Conservation (phyloP, 2,888 invertebrate genomes). For the Microplitis deprimator region DNA sequence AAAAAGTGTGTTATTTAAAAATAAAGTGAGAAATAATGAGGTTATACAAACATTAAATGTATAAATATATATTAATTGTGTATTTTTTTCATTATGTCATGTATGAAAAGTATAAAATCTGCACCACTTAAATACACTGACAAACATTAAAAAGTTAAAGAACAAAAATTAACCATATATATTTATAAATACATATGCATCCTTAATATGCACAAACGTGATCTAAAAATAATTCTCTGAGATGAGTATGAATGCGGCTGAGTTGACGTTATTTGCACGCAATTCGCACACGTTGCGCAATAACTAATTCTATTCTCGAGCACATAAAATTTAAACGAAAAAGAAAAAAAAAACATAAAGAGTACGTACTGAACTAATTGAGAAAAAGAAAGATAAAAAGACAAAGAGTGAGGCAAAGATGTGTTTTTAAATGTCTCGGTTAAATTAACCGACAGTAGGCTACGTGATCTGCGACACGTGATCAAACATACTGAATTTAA, state of each 20-base stretch:
- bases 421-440: not conserved
- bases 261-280: constrained; percentile 22
- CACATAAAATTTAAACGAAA: constrained; percentile 3
- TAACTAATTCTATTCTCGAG: constrained; percentile 40
- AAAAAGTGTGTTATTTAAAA: not conserved
- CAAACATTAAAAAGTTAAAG: not conserved
- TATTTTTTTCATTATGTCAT: not conserved
- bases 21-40: not conserved
- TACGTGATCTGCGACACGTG: not conserved
- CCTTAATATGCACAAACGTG: not conserved
- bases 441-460: constrained; percentile 2
- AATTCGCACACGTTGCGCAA: constrained; percentile 37
- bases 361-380: too few relatives aligned
- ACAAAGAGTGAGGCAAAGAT: constrained; percentile 1
- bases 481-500: too few relatives aligned
- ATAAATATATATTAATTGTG: not conserved
- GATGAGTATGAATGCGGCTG: constrained; percentile 32
- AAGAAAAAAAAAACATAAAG: not conserved
- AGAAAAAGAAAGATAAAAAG: not conserved
- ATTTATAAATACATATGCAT: not conserved
- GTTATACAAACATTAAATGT: not conserved
- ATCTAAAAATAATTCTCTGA: constrained; percentile 32
- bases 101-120: not conserved
- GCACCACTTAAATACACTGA: not conserved
- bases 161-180: not conserved